Base-by-base conservation (phyloP, 2,113 vertebrate genomes). In the Oceanodroma tethys region DNA sequence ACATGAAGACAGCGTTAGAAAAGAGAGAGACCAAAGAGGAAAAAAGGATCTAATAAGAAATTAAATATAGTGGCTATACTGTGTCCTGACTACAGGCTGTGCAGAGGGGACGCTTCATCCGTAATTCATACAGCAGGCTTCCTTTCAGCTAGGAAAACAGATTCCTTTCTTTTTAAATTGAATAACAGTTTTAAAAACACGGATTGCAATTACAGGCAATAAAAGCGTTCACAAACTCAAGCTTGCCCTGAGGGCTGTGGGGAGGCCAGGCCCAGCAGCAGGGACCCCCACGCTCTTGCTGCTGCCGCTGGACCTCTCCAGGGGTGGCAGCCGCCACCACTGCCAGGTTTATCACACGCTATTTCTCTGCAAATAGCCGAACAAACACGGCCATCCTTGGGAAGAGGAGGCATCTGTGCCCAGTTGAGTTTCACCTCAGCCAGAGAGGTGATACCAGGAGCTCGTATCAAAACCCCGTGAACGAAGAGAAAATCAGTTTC, bases 221-320 rank as follows among this genome's bases (percentile, higher is more conserved):
- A 68, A 48, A 26, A 67, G 6, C 1, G 0, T 45, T 92, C 55
- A 30, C 53, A 70, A 70, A 73, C 8, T 22, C 45, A 40, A 7
- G 5, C 5, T 70, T 81, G 30, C 27, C 32, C 42, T 1, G 6
- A 0, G 1, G 52, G 43, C 40, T 3, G 2, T 30, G 45, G 25
- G 29, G 48, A 78, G n/a, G 22, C 26, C 60, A 75, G 47, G 29
- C 16, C 40, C 48, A n/a, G 55, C 42, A 56, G 58, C 73, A 30
- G 71, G 60, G 62, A 50, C 7, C 2, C 50, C 38, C 26, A 53
- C 0, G 0, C 23, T 56, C 47, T 22, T 1, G 0, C 1, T 1
- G 2, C 22, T 4, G 2, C 34, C 2, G 2, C 7, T 11, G 25
- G 58, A 73, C 13, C 4, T 79, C 65, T 70, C 27, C 63, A 74